Percentiles rank a stretch among this genome's conserved stretches.
Evolutionary conservation across 2,113 vertebrate genomes (phyloP).

Genomic region (Nothobranchius kuhntae): DNA sequence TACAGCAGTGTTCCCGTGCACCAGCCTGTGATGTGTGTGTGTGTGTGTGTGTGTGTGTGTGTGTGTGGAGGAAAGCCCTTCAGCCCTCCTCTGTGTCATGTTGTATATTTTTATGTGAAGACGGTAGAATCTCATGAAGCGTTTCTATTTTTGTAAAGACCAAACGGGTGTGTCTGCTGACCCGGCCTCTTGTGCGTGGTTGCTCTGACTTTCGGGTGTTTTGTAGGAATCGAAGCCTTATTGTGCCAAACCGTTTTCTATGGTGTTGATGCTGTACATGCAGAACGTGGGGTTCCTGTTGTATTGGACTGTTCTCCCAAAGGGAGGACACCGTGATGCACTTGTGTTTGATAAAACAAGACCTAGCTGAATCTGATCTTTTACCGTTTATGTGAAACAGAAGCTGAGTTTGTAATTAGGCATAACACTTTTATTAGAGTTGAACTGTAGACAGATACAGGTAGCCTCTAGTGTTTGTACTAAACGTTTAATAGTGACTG

Average conservation of each 20-base stretch:
- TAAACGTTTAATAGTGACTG: conserved; percentile 14
- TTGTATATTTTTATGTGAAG: conserved; percentile 48
- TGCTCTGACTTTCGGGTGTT: conserved; percentile 20
- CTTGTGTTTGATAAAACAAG: conserved; percentile 71
- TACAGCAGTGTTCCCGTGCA: conserved; percentile 18
- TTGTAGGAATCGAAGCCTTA: conserved; percentile 65
- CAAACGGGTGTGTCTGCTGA: conserved; percentile 21
- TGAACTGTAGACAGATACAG: conserved; percentile 37
- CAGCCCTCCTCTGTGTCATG: not conserved
- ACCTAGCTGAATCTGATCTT: conserved; percentile 44
- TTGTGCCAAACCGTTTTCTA: conserved; percentile 59
- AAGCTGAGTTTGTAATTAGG: conserved; percentile 43
- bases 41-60: too few species aligned
- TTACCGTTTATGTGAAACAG: conserved; percentile 34
- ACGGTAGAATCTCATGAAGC: conserved; percentile 46
- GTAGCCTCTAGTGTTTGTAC: conserved; percentile 38
- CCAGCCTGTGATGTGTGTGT: too few species aligned
- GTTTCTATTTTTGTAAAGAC: conserved; percentile 72
- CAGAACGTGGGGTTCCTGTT: conserved; percentile 64
- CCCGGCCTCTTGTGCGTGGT: conserved; percentile 42
- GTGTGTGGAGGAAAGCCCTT: too few species aligned
- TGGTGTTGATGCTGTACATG: conserved; percentile 68
- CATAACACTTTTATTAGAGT: conserved; percentile 56
- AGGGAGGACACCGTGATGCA: conserved; percentile 69
- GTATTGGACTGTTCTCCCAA: conserved; percentile 65